These are phyloP conservation scores for Punctoribates punctum DNA, from an alignment of 2,888 invertebrate species.

Conservation along the genomic window DNA sequence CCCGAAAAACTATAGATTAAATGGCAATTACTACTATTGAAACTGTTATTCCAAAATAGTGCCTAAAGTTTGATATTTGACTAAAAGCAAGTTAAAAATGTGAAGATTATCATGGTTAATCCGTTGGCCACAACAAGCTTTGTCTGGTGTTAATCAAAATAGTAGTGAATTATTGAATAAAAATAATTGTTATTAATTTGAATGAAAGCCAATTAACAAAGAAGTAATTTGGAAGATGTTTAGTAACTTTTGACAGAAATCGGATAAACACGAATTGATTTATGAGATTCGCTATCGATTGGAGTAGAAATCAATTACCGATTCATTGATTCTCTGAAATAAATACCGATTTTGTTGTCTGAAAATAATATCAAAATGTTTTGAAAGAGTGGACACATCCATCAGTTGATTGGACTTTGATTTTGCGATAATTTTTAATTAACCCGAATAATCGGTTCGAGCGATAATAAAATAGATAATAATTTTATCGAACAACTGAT, in stretches of 20 bases:
- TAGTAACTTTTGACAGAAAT: background rate
- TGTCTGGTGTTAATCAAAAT: no score
- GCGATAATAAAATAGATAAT: slow-evolving; percentile 2
- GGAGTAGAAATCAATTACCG: background rate
- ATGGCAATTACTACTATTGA: no score
- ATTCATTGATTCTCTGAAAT: background rate
- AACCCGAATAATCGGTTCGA: background rate
- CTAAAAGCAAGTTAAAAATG: no score
- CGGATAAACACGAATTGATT: background rate
- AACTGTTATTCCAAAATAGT: no score
- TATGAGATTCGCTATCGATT: background rate
- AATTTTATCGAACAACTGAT: background rate
- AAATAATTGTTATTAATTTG: no score
- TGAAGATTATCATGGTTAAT: no score
- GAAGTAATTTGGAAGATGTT: background rate
- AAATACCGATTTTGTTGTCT: background rate
- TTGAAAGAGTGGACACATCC: no score
- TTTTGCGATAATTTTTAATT: background rate
- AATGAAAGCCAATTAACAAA: background rate
- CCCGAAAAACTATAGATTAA: no score
- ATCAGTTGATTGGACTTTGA: no score
- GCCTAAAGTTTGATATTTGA: no score
- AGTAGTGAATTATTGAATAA: no score
- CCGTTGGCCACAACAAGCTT: no score
- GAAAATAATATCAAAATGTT: background rate